Percentiles rank a stretch among this genome's conserved stretches.
Evolutionary conservation across 1,140 invertebrate species (phyloP).

Genomic region (Augochlora pura): DNA sequence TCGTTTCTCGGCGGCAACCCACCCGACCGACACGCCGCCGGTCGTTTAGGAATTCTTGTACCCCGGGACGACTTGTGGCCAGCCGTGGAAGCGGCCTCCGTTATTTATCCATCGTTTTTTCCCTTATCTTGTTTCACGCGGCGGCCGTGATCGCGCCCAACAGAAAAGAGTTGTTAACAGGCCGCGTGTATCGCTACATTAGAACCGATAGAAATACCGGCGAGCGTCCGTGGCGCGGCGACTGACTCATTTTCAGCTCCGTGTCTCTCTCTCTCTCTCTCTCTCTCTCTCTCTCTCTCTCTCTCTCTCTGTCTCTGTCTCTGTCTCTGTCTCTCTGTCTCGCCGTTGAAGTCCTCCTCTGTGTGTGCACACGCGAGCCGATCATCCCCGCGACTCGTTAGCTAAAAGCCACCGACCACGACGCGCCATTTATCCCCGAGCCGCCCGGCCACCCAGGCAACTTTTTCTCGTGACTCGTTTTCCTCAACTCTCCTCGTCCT

Average conservation of each 20-base stretch:
- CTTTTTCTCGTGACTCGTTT: neutral
- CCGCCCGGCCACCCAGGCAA: neutral
- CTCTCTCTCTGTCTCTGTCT: no score
- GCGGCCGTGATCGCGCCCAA: conserved; percentile 25
- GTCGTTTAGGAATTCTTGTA: conserved; percentile 53
- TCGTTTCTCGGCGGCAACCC: no score
- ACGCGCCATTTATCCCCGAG: neutral
- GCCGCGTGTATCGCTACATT: conserved; percentile 41
- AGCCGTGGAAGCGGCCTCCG: conserved; percentile 24
- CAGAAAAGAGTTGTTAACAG: conserved; percentile 57
- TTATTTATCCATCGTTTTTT: conserved; percentile 58
- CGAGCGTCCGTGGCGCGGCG: conserved; percentile 2
- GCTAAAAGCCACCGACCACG: conserved; percentile 15
- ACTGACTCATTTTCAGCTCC: conserved; percentile 1
- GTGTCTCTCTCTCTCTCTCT: neutral
- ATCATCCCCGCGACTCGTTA: conserved; percentile 12
- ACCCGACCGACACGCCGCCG: conserved; percentile 10
- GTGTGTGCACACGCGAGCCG: no score
- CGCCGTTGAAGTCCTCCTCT: no score
- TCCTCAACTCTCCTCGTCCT: neutral
- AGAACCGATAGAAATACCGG: conserved; percentile 47
- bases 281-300: no score
- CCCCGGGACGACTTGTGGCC: neutral
- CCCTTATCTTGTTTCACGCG: conserved; percentile 55
- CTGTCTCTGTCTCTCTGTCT: no score